phyloP scores from a whole-genome alignment of 2,888 invertebrate species.

The Megalurothrips usitatus region DNA sequence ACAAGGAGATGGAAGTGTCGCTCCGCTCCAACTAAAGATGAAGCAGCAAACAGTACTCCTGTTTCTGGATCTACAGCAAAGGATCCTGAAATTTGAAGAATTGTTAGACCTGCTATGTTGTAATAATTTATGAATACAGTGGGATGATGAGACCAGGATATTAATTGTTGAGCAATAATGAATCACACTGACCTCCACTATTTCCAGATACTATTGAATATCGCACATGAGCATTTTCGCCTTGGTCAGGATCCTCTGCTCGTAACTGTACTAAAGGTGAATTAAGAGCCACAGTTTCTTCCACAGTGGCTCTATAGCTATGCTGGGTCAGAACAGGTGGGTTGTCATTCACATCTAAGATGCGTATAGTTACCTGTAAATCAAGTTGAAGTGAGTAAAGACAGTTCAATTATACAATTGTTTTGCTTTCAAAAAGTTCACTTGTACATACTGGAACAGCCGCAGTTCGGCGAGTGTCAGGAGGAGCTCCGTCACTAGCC shows the following conservation, averaged over 20 bases:
- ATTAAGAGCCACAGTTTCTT: conserved; percentile 74
- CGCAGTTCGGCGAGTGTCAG: conserved; percentile 62
- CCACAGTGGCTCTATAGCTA: conserved; percentile 72
- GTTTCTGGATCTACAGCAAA: conserved; percentile 71
- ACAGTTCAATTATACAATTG: neutral
- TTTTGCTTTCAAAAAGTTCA: neutral
- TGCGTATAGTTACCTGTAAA: conserved; percentile 63
- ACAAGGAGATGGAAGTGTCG: conserved; percentile 54
- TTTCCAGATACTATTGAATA: conserved; percentile 69
- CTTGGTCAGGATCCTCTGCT: conserved; percentile 73
- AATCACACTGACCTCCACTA: conserved; percentile 54
- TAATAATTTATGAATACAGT: conserved; percentile 40
- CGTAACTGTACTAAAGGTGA: conserved; percentile 79
- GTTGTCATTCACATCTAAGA: conserved; percentile 86
- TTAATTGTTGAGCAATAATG: neutral
- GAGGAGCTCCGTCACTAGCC: conserved; percentile 74
- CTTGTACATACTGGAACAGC: conserved; percentile 63
- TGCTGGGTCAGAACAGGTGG: conserved; percentile 73
- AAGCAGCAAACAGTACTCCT: conserved; percentile 77
- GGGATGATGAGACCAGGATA: neutral
- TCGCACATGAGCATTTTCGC: conserved; percentile 67
- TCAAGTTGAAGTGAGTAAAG: conserved; percentile 27
- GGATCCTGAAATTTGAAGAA: conserved; percentile 51
- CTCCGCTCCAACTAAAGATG: conserved; percentile 62
- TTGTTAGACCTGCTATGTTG: conserved; percentile 13